Conservation (phyloP, 2,888 invertebrate genomes). For the Muschampia plurimacula region DNA sequence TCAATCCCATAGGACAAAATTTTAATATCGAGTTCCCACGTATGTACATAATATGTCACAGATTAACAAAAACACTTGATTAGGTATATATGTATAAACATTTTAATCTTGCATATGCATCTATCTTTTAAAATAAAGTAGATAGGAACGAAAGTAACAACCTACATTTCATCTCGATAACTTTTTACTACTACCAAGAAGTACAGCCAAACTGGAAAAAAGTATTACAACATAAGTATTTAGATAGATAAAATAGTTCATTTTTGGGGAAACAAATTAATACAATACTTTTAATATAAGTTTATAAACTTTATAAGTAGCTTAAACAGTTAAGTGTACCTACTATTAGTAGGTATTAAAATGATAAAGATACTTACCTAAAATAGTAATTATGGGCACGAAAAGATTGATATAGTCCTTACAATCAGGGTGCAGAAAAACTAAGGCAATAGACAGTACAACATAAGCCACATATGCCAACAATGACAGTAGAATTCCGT, state of each 20-base stretch:
- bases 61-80: not conserved
- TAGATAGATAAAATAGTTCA: too few relatives aligned
- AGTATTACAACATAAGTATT: not conserved
- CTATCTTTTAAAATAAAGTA: not conserved
- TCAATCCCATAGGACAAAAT: too few relatives aligned
- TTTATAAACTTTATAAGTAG: not conserved
- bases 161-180: conserved; percentile 45
- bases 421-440: conserved; percentile 22
- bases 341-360: too few relatives aligned
- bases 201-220: conserved; percentile 55
- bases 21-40: too few relatives aligned
- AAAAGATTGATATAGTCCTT: not conserved
- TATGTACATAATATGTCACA: too few relatives aligned
- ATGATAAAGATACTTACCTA: conserved; percentile 11
- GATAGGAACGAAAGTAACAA: not conserved
- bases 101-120: not conserved
- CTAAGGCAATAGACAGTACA: conserved; percentile 22
- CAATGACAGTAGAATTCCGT: conserved; percentile 32
- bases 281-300: not conserved
- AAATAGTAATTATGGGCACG: conserved; percentile 5
- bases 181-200: conserved; percentile 55
- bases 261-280: not conserved
- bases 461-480: conserved; percentile 29
- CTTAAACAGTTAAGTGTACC: not conserved
- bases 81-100: not conserved